phyloP scores from a whole-genome alignment of 2,888 invertebrate genomes.

The Drosophila kambysellisi region DNA sequence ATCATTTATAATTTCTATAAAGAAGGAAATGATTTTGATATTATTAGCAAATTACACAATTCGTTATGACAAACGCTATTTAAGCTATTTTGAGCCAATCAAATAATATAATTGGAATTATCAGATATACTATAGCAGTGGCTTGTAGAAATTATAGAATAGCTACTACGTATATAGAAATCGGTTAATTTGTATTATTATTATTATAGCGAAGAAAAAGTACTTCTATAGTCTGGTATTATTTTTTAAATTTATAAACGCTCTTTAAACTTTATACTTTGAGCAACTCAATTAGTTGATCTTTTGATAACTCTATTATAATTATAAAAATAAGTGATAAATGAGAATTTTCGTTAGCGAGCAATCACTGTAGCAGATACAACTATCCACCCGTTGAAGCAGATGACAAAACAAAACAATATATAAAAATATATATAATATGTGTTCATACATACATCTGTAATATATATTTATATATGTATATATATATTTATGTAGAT shows the following conservation, averaged over 20 bases:
- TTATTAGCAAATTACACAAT: not conserved
- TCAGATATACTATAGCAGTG: not conserved
- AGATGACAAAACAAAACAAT: conserved; percentile 16
- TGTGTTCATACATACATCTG: not conserved
- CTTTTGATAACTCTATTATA: not conserved
- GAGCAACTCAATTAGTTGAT: not conserved
- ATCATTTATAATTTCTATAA: not conserved
- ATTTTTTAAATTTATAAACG: not conserved
- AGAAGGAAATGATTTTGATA: not conserved
- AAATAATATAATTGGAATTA: not conserved
- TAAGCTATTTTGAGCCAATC: not conserved
- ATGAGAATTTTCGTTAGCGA: not conserved
- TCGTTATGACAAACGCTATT: not conserved
- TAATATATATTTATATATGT: not conserved
- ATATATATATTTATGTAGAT: conserved; percentile 6
- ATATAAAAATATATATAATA: not conserved
- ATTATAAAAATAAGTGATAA: not conserved
- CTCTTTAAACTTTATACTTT: not conserved
- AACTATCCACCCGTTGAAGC: conserved; percentile 29
- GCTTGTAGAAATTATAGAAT: not conserved
- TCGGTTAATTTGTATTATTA: not conserved
- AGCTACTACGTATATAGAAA: not conserved
- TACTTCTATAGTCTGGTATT: not conserved
- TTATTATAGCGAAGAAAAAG: too few relatives aligned
- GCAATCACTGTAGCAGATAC: conserved; percentile 12